Base-by-base conservation (phyloP, 2,888 invertebrate species). In the Nomada goodeniana region DNA sequence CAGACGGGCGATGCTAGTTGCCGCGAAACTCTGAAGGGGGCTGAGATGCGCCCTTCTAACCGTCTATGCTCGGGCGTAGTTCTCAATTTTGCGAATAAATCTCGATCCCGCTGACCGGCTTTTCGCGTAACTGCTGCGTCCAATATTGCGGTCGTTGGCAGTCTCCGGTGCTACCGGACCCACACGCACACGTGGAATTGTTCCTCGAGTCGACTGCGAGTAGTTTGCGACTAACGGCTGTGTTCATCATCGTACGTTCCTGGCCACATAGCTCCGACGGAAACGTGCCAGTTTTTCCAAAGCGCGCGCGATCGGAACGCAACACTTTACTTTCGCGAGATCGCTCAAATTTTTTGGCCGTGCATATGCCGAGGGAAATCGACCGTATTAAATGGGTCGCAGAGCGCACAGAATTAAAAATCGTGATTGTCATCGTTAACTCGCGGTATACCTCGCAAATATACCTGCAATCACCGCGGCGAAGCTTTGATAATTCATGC, bases 71-170 rank as follows among this genome's bases (percentile, higher is more conserved):
- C 74, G 76, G 36, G 79, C 67, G 78, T 65, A 82, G 86, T 84
- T 82, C 84, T 75, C 87, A 84, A 87, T 87, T 87, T 87, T 70
- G 65, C 68, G 80, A 79, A 87, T 87, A 87, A 87, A 87, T 87
- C 87, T 87, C 75, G 76, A 72, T 82, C 77, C 47, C 73, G 83
- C 87, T 87, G 87, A 87, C 85, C 87, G 86, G 81, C 72, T 80
- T 82, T 68, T 73, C 72, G 76, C 76, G 81, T 86, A 84, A 82
- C 83, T 75, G 80, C 76, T 59, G 77, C 74, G 29, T 67, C 87
- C 70, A 78, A 87, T 87, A 87, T 87, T 83, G 85, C 87, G 74
- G 53, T 36, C 72, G 75, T 80, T 75, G 78, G 80, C 87, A 87
- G 71, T 87, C 87, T 87, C 87, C 71, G 76, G 50, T 3, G 57